These are phyloP conservation scores for Ifrita kowaldi DNA, from an alignment of 2,113 vertebrate species.

Conservation along the genomic window DNA sequence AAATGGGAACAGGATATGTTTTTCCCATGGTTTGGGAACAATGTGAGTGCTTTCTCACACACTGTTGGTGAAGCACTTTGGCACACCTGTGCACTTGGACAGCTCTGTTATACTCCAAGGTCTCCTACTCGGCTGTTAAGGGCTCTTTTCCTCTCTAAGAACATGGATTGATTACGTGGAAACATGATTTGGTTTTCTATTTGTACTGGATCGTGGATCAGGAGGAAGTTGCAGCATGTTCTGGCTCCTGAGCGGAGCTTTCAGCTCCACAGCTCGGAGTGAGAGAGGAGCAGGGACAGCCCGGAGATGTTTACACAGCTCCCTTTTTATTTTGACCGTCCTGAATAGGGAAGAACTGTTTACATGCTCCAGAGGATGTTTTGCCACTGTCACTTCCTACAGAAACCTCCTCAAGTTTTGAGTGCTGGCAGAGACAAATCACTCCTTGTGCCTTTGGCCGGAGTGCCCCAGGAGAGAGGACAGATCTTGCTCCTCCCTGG, in stretches of 20 bases:
- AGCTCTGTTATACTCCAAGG: slow-evolving; percentile 52
- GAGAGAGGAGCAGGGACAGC: slow-evolving; percentile 25
- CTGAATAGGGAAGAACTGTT: slow-evolving; percentile 45
- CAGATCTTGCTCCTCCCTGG: not conserved
- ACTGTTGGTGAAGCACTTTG: slow-evolving; percentile 65
- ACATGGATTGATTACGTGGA: slow-evolving; percentile 71
- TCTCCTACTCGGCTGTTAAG: slow-evolving; percentile 59
- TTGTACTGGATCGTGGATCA: slow-evolving; percentile 70
- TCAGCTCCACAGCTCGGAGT: slow-evolving; percentile 14
- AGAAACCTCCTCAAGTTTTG: not conserved
- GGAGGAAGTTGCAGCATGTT: slow-evolving; percentile 52
- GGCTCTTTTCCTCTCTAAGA: slow-evolving; percentile 66
- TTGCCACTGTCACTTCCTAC: slow-evolving; percentile 57
- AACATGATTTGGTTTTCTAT: slow-evolving; percentile 70
- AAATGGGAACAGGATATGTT: slow-evolving; percentile 13
- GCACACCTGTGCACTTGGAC: slow-evolving; percentile 55
- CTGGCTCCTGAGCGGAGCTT: not conserved
- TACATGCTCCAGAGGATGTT: slow-evolving; percentile 57
- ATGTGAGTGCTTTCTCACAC: slow-evolving; percentile 39
- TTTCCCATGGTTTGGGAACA: slow-evolving; percentile 34
- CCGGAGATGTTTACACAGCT: slow-evolving; percentile 55
- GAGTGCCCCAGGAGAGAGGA: not conserved
- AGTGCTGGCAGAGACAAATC: slow-evolving; percentile 15
- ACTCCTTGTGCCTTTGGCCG: not conserved
- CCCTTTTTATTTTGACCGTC: slow-evolving; percentile 34